phyloP scores from a whole-genome alignment of 2,888 invertebrate species.

The Phyllotreta cruciferae region DNA sequence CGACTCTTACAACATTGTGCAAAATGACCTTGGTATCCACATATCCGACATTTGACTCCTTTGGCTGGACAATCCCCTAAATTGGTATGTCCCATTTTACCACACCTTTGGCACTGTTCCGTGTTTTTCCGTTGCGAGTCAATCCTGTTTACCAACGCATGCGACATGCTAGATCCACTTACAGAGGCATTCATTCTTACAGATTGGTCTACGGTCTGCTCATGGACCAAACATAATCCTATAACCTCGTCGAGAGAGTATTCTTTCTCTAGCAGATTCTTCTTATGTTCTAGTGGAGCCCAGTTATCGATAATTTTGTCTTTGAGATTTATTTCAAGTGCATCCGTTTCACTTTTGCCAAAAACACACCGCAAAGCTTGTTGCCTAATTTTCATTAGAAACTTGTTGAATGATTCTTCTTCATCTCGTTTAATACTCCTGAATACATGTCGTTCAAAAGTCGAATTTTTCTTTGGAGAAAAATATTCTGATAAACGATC shows the following conservation, averaged over 20 bases:
- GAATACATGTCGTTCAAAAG: constrained; percentile 49
- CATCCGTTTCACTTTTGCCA: constrained; percentile 40
- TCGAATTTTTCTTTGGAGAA: constrained; percentile 47
- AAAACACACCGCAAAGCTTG: constrained; percentile 50
- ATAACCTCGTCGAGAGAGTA: constrained; percentile 42
- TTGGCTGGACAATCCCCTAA: constrained; percentile 23
- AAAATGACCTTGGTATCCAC: constrained; percentile 34
- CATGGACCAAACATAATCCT: constrained; percentile 41
- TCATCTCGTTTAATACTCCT: constrained; percentile 44
- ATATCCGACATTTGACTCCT: constrained; percentile 32
- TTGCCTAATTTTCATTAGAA: constrained; percentile 45
- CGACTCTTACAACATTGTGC: constrained; percentile 27
- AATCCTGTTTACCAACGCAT: constrained; percentile 15
- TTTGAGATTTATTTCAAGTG: constrained; percentile 42
- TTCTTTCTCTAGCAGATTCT: constrained; percentile 44
- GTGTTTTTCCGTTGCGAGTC: constrained; percentile 5
- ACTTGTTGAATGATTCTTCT: constrained; percentile 48
- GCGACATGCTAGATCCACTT: constrained; percentile 6
- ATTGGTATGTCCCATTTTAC: constrained; percentile 20
- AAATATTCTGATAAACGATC: constrained; percentile 46
- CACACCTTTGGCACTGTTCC: constrained; percentile 29
- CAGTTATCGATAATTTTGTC: constrained; percentile 45
- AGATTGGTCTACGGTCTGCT: constrained; percentile 38
- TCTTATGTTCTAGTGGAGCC: constrained; percentile 42
- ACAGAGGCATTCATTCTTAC: constrained; percentile 27